These are phyloP conservation scores for Ictalurus furcatus DNA, from an alignment of 2,113 vertebrate genomes.

Conservation along the genomic window DNA sequence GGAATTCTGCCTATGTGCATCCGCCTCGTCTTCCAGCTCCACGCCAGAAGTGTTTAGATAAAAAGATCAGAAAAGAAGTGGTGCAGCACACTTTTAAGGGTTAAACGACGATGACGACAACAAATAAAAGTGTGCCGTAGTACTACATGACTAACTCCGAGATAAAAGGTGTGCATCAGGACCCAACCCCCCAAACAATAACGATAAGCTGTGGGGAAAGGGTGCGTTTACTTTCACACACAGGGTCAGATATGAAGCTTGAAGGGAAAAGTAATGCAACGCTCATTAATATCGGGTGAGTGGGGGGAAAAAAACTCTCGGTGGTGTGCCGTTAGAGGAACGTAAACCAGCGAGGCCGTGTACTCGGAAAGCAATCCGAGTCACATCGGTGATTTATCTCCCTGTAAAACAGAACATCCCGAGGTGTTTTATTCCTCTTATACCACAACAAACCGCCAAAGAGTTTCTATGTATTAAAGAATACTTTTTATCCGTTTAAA, in stretches of 20 bases:
- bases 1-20: slow-evolving; percentile 39
- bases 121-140: not conserved
- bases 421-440: not conserved
- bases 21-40: not conserved
- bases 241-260: not conserved
- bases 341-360: not conserved
- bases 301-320: not conserved
- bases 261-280: not conserved
- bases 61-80: not conserved
- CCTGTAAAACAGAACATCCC: not conserved
- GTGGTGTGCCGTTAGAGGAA: not conserved
- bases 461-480: not conserved
- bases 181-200: not conserved
- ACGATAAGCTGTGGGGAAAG: not conserved
- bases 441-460: not conserved
- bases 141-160: not conserved
- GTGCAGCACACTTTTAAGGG: not conserved
- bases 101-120: not conserved
- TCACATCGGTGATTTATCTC: not conserved
- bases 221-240: not conserved
- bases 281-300: not conserved
- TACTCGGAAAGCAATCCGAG: not conserved
- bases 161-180: not conserved
- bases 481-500: not conserved
- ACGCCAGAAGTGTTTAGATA: not conserved